Evolutionary conservation across 92 coral and sea anemone genomes (phyloP).

Genomic region (Phymanthus crucifer): DNA sequence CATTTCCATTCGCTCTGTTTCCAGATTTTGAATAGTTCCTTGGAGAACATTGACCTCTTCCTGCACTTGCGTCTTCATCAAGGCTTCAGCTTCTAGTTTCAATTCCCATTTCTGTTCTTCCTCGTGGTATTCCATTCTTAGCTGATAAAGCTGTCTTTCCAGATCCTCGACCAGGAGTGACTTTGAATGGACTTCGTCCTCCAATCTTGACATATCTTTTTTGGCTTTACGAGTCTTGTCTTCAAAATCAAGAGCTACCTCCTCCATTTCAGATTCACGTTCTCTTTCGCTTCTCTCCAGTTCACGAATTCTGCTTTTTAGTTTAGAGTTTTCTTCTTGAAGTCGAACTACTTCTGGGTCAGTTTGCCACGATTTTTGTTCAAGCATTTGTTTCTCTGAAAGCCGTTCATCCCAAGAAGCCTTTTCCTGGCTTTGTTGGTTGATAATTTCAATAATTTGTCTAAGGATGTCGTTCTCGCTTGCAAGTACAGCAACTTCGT

Average conservation of each 20-base stretch:
- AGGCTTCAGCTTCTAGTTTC: constrained; percentile 57
- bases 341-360: constrained; percentile 49
- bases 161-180: constrained; percentile 43
- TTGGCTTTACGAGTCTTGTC: constrained; percentile 49
- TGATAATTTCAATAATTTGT: constrained; percentile 65
- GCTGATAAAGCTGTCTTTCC: constrained; percentile 55
- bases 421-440: constrained; percentile 51
- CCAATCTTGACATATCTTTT: constrained; percentile 53
- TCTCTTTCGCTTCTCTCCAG: constrained; percentile 60
- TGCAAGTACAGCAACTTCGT: constrained; percentile 67
- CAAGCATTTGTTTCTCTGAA: constrained; percentile 32
- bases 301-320: constrained; percentile 68
- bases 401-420: constrained; percentile 29
- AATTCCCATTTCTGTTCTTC: constrained; percentile 59
- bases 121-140: constrained; percentile 55
- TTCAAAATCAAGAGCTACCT: constrained; percentile 56
- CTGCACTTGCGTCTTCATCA: constrained; percentile 51
- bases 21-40: constrained; percentile 52
- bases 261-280: constrained; percentile 56
- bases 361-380: constrained; percentile 21
- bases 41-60: constrained; percentile 54
- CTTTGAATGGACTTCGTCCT: constrained; percentile 57
- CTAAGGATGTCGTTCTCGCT: constrained; percentile 71
- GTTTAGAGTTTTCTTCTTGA: constrained; percentile 56
- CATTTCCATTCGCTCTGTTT: constrained; percentile 73